Percentiles rank a stretch among this genome's conserved stretches.
These are phyloP conservation scores for Drosophila nigrodunni DNA, from an alignment of 1,140 invertebrate genomes.

Conservation along the genomic window DNA sequence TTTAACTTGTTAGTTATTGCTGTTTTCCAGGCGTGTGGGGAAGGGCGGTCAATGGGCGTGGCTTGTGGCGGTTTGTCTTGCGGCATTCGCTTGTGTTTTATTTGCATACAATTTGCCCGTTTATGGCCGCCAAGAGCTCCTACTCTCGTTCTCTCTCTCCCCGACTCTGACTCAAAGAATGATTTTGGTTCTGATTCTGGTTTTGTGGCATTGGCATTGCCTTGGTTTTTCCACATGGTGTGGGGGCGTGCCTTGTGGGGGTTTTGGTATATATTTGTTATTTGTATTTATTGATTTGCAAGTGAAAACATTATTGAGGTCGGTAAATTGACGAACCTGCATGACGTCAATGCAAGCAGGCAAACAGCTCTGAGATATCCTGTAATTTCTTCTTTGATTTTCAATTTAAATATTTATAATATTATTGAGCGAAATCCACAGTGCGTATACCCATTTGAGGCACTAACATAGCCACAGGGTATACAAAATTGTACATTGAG, in stretches of 20 bases:
- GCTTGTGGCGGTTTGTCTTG: constrained; percentile 49
- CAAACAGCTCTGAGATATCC: not conserved
- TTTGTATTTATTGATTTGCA: constrained; percentile 82
- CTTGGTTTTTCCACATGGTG: not conserved
- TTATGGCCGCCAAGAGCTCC: constrained; percentile 65
- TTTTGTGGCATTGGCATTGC: constrained; percentile 25
- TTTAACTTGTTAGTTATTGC: not conserved
- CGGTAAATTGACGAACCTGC: constrained; percentile 52
- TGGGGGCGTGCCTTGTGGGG: no score
- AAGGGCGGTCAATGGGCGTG: not conserved
- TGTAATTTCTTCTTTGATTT: constrained; percentile 3
- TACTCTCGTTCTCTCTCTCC: not conserved
- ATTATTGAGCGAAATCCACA: no score
- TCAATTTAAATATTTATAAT: not conserved
- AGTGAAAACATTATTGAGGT: constrained; percentile 82
- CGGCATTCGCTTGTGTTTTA: constrained; percentile 67
- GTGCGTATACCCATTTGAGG: not conserved
- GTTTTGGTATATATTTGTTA: constrained; percentile 59
- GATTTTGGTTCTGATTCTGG: not conserved
- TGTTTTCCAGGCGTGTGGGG: constrained; percentile 10
- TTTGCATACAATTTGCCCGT: constrained; percentile 81
- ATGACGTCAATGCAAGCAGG: constrained; percentile 8
- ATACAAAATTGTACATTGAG: constrained; percentile 36
- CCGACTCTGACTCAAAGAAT: constrained; percentile 1
- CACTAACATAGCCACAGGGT: constrained; percentile 15